Evolutionary conservation across 2,888 invertebrate species (phyloP).

Genomic region (Drosophila crucigera): DNA sequence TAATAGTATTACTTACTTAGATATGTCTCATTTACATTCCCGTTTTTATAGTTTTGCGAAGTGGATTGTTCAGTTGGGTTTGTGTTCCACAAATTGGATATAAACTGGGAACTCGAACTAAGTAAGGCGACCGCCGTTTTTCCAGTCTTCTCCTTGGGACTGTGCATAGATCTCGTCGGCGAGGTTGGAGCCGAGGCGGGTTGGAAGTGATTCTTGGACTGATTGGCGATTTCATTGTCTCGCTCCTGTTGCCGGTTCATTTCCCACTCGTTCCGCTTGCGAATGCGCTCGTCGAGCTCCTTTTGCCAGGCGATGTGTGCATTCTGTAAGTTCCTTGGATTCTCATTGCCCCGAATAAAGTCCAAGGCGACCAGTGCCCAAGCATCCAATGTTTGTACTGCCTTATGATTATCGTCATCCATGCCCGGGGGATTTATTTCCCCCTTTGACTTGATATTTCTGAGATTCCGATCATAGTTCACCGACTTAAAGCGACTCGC

Average conservation of each 20-base stretch:
- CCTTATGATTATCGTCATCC: conserved; percentile 91
- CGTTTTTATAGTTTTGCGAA: conserved; percentile 41
- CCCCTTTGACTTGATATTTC: conserved; percentile 93
- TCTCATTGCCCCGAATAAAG: conserved; percentile 85
- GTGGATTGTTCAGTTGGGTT: conserved; percentile 83
- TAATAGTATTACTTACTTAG: conserved; percentile 48
- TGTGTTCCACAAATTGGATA: conserved; percentile 88
- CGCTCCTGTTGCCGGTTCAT: conserved; percentile 27
- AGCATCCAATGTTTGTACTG: conserved; percentile 91
- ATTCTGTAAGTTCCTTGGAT: conserved; percentile 60
- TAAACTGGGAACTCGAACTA: conserved; percentile 87
- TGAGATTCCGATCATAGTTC: conserved; percentile 93
- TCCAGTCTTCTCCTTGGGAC: conserved; percentile 30
- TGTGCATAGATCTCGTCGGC: conserved; percentile 53
- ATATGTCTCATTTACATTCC: conserved; percentile 29
- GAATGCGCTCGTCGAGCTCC: conserved; percentile 72
- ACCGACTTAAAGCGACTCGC: conserved; percentile 94
- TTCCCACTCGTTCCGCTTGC: conserved; percentile 73
- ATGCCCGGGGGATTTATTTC: conserved; percentile 91
- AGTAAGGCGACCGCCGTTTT: conserved; percentile 83
- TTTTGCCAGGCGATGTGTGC: conserved; percentile 80
- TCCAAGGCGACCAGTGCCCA: conserved; percentile 88
- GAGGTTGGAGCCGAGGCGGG: conserved; percentile 74
- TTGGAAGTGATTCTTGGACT: not conserved
- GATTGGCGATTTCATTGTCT: not conserved